Conservation (phyloP, 2,113 vertebrate species). For the Neogale vison region DNA sequence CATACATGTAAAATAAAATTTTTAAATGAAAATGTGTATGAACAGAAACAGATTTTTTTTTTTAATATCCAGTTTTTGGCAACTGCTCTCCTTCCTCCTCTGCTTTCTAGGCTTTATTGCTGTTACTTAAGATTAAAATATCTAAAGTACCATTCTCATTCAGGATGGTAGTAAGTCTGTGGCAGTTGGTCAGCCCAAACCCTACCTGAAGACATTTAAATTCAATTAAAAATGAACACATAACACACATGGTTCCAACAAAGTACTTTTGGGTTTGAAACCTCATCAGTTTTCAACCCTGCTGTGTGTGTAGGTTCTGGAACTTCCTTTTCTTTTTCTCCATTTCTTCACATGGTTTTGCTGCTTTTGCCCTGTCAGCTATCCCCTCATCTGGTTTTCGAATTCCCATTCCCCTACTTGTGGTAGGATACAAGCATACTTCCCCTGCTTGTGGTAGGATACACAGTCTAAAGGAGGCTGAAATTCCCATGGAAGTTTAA, state of each 20-base stretch:
- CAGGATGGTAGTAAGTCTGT: slow-evolving; percentile 2
- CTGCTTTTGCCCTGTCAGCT: not conserved
- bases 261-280: not conserved
- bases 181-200: not conserved
- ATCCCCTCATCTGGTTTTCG: not conserved
- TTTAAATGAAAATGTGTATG: not conserved
- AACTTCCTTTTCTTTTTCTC: not conserved
- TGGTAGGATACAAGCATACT: not conserved
- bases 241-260: not conserved
- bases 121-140: not conserved
- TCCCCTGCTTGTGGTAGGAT: not conserved
- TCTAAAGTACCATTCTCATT: not conserved
- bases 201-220: not conserved
- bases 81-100: not conserved
- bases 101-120: not conserved
- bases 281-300: not conserved
- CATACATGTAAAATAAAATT: not conserved
- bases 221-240: not conserved
- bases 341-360: not conserved
- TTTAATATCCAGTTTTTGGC: not conserved
- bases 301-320: not conserved
- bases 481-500: not conserved
- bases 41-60: not conserved
- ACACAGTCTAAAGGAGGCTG: not conserved
- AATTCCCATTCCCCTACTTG: not conserved